Evolutionary conservation across 2,797 vertebrate species (phyloP), one percentile per base, ranked within the genome.

Genomic region (Characodon lateralis): DNA sequence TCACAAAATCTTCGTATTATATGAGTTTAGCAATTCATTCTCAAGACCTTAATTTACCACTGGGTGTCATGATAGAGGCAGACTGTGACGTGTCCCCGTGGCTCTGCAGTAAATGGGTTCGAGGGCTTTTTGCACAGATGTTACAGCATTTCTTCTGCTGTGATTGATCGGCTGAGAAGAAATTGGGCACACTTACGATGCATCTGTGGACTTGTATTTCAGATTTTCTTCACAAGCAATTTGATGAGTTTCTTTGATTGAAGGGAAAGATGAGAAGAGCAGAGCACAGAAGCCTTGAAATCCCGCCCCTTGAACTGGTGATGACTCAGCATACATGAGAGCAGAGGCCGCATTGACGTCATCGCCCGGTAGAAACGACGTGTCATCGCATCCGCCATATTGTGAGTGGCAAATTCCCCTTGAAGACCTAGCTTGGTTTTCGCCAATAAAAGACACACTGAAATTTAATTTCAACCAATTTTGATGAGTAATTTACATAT

Each of bases 11-110:
- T 6, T 1, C 20, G 7, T 18, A 53, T 53, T 22, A 22, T 22
- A 14, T 46, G 41, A 28, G 39, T 68, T 43, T 28, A 28, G 16
- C 39, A 55, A 9, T 3, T 73, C 6, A 46, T 16, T 7, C n/a
- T 75, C 26, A 41, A 6, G 51, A 78, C 63, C 56, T 56, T 73
- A 82, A 79, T 69, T 14, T 63, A 80, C 92, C 93, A 93, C 88
- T 83, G 83, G 93, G 88, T 89, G 92, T 93, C 92, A 91, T 86
- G 43, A 83, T 68, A 56, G 91, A 92, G 90, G 75, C 86, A 89
- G 51, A 72, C 50, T 84, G 90, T 0, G 77, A 94, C 9, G 94
- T 90, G n/a, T 92, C 86, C 0, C 93, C 92, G 93, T 95, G 84
- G 94, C 90, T 24, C 5, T 41, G 41, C 71, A 74, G 63, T 12